Evolutionary conservation across 2,888 invertebrate species (phyloP).

Genomic region (Biston betularia): DNA sequence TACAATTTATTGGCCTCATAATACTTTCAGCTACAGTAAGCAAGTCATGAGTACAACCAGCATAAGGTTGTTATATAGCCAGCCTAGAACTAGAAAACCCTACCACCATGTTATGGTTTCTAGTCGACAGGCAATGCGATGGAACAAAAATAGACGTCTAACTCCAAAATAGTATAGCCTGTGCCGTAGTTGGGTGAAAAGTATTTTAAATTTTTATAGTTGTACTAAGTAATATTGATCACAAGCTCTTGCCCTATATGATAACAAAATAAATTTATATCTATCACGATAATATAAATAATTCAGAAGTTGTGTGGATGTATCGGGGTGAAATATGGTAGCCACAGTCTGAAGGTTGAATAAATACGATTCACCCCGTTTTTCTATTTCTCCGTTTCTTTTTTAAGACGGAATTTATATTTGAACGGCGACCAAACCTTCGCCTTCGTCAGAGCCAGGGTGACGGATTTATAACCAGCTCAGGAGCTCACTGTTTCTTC

Average conservation of each 20-base stretch:
- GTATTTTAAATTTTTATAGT: neutral
- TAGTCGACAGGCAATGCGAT: too few relatives aligned
- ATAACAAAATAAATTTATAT: slow-evolving; percentile 67
- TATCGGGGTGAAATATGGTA: slow-evolving; percentile 74
- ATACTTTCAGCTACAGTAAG: too few relatives aligned
- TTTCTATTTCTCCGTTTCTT: slow-evolving; percentile 47
- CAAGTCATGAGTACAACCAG: too few relatives aligned
- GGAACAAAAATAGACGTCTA: too few relatives aligned
- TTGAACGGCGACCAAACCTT: slow-evolving; percentile 40
- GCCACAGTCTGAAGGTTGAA: slow-evolving; percentile 61
- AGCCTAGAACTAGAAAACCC: too few relatives aligned
- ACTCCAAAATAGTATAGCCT: too few relatives aligned
- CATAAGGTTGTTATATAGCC: too few relatives aligned
- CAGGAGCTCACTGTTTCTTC: slow-evolving; percentile 46
- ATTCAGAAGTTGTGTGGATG: slow-evolving; percentile 71
- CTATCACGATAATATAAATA: slow-evolving; percentile 75
- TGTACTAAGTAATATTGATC: neutral
- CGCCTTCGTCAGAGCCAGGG: slow-evolving; percentile 47
- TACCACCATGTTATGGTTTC: too few relatives aligned
- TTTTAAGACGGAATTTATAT: slow-evolving; percentile 46
- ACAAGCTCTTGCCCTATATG: slow-evolving; percentile 34
- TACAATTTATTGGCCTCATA: too few relatives aligned
- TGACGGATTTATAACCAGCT: slow-evolving; percentile 63
- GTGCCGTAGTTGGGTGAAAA: too few relatives aligned
- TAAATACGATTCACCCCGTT: slow-evolving; percentile 64